A percentile compares a stretch with the other conserved stretches of the same genome.
These are phyloP conservation scores for Iguana delicatissima DNA, from an alignment of 2,797 vertebrate genomes.

Conservation along the genomic window DNA sequence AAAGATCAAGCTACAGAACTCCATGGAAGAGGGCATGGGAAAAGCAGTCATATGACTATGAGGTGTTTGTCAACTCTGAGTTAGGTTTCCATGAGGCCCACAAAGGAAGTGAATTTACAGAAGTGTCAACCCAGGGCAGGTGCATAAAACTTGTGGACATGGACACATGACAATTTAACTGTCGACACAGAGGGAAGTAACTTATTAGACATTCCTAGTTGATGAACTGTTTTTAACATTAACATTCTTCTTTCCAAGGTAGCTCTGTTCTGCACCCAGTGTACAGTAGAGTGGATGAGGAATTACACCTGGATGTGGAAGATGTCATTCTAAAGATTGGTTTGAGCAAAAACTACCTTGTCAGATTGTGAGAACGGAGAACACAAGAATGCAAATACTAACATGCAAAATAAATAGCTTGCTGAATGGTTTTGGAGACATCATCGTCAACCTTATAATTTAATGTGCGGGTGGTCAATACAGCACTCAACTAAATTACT, in stretches of 20 bases:
- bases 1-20: background rate
- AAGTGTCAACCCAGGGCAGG: background rate
- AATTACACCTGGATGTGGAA: background rate
- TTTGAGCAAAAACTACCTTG: background rate
- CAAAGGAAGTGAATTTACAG: background rate
- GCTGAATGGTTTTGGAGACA: background rate
- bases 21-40: background rate
- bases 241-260: fast-evolving
- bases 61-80: background rate
- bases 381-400: background rate
- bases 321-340: background rate
- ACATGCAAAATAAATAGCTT: background rate
- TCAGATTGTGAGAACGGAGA: background rate
- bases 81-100: background rate
- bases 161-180: background rate
- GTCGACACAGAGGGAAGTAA: too few relatives aligned
- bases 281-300: background rate
- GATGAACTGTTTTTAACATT: constrained; percentile 12
- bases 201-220: background rate
- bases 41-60: background rate
- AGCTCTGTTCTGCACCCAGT: background rate
- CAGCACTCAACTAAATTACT: background rate
- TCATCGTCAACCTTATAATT: background rate
- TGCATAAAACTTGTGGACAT: background rate
- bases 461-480: background rate